Base-by-base conservation (phyloP, 2,113 vertebrate genomes). In the Hemibagrus wyckioides region DNA sequence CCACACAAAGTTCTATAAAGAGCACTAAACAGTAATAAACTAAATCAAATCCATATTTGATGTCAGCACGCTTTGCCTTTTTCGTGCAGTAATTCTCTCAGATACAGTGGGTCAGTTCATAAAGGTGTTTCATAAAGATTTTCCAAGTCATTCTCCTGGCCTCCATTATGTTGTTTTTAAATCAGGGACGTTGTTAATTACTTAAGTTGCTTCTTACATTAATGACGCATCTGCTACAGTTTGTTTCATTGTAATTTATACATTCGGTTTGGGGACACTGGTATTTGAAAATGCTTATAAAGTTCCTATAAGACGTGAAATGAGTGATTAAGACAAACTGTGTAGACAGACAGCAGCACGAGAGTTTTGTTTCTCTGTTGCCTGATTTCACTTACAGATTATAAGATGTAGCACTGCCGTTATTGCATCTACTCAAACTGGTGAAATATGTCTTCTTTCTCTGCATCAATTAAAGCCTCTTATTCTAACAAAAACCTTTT, bases 311-410 rank as follows among this genome's bases (percentile, higher is more conserved):
- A 79, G 5, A n/a, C 13, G 15, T 14, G n/a, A 17, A 28, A 17
- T 28, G 15, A n/a, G n/a, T 8, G 6, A 28, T n/a, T 48, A 28
- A 76, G 17, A 77, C 50, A 76, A 41, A 14, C 1, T n/a, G 13
- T 50, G n/a, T 80, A 86, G 86, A 85, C 85, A 52, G 87, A 90
- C 81, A 85, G 89, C 93, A 91, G 91, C 89, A 80, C 7, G 19
- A 90, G 88, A 90, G 92, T 76, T 79, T 52, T 41, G 87, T 86
- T 89, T 87, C 91, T 92, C 91, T 91, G 90, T 92, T 91, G 90
- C 52, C 15, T 92, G 91, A 92, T 93, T 94, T 91, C 89, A 86
- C 69, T 57, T 91, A 91, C 92, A 92, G 84, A 92, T 93, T 91
- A 90, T 90, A 19, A 1, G 7, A 44, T 93, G 92, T 90, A 92